Conservation (phyloP, 1,140 invertebrate species). For the Drosophila nigromelanica region DNA sequence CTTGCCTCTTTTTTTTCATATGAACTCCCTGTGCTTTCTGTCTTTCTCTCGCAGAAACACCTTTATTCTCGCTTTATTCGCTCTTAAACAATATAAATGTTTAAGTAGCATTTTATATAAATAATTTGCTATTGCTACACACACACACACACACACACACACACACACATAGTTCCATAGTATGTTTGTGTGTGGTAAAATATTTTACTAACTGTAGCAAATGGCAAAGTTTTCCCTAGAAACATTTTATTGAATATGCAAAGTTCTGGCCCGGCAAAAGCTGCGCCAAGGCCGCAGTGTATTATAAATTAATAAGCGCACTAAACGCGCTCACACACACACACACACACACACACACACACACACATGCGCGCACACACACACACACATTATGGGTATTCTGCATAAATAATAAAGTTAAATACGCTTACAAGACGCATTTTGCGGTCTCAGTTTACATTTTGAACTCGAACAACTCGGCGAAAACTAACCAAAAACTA, state of each 20-base stretch:
- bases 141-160: slow-evolving; percentile 8
- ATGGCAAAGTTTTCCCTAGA: slow-evolving; percentile 53
- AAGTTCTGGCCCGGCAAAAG: slow-evolving; percentile 51
- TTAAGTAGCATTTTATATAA: slow-evolving; percentile 69
- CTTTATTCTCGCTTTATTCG: background rate
- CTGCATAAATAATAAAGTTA: slow-evolving; percentile 81
- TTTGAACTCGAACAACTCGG: slow-evolving; percentile 34
- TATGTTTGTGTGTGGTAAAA: slow-evolving; percentile 20
- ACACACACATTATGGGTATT: slow-evolving; percentile 20
- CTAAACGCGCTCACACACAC: slow-evolving; percentile 40
- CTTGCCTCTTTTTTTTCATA: background rate
- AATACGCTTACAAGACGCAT: slow-evolving; percentile 79
- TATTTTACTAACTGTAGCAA: slow-evolving; percentile 11
- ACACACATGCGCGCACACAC: slow-evolving; percentile 23
- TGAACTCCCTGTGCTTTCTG: background rate
- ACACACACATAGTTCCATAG: background rate
- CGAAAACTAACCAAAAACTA: slow-evolving; percentile 45
- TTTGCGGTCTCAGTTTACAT: slow-evolving; percentile 54
- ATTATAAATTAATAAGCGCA: slow-evolving; percentile 81
- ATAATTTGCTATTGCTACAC: slow-evolving; percentile 52
- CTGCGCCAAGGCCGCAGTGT: slow-evolving; percentile 71
- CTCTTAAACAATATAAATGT: slow-evolving; percentile 52
- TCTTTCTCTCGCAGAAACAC: background rate
- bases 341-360: slow-evolving; percentile 15
- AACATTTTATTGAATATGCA: slow-evolving; percentile 67